A percentile compares a stretch with the other conserved stretches of the same genome.
Evolutionary conservation across 2,113 vertebrate genomes (phyloP).

Genomic region (Mirza zaza): DNA sequence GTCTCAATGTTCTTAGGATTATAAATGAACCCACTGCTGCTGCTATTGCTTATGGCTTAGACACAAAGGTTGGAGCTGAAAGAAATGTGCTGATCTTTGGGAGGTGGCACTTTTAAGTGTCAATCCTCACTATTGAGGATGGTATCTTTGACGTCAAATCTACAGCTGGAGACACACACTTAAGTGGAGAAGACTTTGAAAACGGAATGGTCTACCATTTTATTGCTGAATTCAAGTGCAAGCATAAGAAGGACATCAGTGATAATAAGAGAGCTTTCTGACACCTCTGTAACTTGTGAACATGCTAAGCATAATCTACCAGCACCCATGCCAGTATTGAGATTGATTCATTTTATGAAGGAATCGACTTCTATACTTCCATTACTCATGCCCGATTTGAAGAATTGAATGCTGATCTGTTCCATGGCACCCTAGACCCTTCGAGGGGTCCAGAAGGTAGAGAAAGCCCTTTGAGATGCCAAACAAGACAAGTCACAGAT

Average conservation of each 20-base stretch:
- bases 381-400: conserved; percentile 91
- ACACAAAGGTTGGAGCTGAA: no score
- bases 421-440: conserved; percentile 92
- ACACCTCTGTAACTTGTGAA: conserved; percentile 92
- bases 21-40: no score
- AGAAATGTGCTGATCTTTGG: no score
- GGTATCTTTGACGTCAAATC: no score
- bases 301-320: conserved; percentile 91
- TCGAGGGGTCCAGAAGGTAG: conserved; percentile 78
- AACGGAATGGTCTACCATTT: conserved; percentile 93
- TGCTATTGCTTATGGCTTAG: no score
- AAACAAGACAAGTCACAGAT: conserved; percentile 93
- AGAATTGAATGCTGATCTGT: conserved; percentile 91
- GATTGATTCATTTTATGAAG: conserved; percentile 93
- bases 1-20: no score
- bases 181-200: conserved; percentile 84
- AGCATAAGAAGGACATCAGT: conserved; percentile 93
- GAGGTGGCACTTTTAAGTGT: no score
- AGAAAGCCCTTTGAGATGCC: conserved; percentile 91
- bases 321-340: conserved; percentile 93
- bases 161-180: no score
- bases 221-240: conserved; percentile 92
- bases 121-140: no score
- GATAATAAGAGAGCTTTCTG: conserved; percentile 92
- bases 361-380: conserved; percentile 94